Evolutionary conservation across 2,888 invertebrate species (phyloP), one percentile per base, ranked within the genome.

Genomic region (Leptopilina syphax): DNA sequence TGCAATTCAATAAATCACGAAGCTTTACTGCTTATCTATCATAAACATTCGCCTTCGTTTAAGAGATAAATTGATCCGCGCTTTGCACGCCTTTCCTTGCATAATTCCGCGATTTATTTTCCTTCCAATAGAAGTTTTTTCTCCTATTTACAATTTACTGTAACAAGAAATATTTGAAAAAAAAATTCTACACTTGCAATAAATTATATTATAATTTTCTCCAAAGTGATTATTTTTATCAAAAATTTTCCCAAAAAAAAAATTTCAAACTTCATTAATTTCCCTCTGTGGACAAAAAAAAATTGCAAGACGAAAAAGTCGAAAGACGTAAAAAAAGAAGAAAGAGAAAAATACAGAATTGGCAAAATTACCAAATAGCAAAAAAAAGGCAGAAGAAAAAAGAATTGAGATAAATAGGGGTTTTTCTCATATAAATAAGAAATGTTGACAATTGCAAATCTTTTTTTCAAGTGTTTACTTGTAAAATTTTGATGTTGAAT

Each of bases 11-110:
- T 73, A 57, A 73, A 73, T 73, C 73, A 73, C n/a, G 34, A 34
- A 54, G 73, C n/a, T 73, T 73, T 57, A 57, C 54, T 73, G 73
- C 57, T 73, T 73, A 73, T 73, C 73, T 73, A 73, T 73, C 73
- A 73, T 57, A 73, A 73, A 73, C 73, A 73, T 73, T 73, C 57
- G 34, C 73, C 57, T 73, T 57, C 73, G 34, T 73, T 73, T 73
- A 57, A 1, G 57, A 73, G 57, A 73, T 73, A 73, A 73, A 73
- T 73, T 57, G 34, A 41, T 54, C 73, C 57, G n/a, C 73, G 73
- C 73, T 73, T 73, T 57, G 73, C 73, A n/a, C 73, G 57, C 73
- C 73, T 73, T 73, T 34, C 73, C 73, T 34, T 57, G 73, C 34
- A 73, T 73, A 73, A 73, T 57, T 57, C 57, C 57, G n/a, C 34